phyloP scores from a whole-genome alignment of 92 coral and sea anemone species.

The Phenganax marumi region DNA sequence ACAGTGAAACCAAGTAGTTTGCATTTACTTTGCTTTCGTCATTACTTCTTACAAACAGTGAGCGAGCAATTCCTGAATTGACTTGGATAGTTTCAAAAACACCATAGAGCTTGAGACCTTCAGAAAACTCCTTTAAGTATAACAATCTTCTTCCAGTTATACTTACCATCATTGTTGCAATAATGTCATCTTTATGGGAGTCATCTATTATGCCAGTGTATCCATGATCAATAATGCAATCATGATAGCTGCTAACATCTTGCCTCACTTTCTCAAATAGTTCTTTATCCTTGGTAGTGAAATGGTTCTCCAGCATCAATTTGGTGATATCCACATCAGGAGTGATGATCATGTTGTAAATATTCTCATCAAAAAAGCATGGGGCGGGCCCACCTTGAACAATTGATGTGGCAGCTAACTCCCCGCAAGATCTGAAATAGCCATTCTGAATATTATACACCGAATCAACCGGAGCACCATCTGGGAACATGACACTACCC shows the following conservation, averaged over 20 bases:
- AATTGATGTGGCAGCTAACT: conserved; percentile 62
- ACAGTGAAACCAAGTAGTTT: conserved; percentile 62
- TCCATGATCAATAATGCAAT: conserved; percentile 57
- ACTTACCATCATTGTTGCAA: conserved; percentile 67
- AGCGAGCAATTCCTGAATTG: conserved; percentile 50
- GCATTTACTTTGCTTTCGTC: conserved; percentile 58
- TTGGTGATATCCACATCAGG: conserved; percentile 56
- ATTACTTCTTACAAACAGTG: conserved; percentile 52
- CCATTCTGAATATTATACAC: conserved; percentile 62
- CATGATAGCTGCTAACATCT: conserved; percentile 51
- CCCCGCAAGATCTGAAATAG: conserved; percentile 67
- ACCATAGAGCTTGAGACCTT: conserved; percentile 64
- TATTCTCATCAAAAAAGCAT: conserved; percentile 56
- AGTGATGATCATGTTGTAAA: conserved; percentile 52
- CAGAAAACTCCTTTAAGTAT: conserved; percentile 54
- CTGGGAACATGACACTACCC: conserved; percentile 55
- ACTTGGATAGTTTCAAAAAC: conserved; percentile 42
- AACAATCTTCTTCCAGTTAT: conserved; percentile 62
- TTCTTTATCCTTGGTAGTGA: conserved; percentile 59
- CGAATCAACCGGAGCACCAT: conserved; percentile 63
- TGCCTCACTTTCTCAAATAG: conserved; percentile 53
- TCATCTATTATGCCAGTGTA: conserved; percentile 63
- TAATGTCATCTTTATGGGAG: conserved; percentile 58
- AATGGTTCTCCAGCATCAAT: conserved; percentile 57
- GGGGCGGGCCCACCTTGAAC: conserved; percentile 73